These are phyloP conservation scores for Drosophila bocqueti DNA, from an alignment of 1,140 invertebrate genomes.

Conservation along the genomic window DNA sequence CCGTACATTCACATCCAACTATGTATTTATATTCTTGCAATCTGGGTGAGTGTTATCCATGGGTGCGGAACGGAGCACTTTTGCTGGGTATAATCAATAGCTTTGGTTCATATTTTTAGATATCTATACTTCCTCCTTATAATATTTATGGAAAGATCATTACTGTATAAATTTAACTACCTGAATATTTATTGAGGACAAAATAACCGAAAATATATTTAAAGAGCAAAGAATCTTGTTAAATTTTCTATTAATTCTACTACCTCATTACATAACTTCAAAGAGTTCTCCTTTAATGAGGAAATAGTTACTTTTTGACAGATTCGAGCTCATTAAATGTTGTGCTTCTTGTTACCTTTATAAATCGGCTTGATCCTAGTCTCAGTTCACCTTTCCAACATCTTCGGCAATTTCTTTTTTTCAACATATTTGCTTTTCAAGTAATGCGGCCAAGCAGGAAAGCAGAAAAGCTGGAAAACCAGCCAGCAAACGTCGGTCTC, in stretches of 20 bases:
- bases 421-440: slow-evolving; percentile 71
- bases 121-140: neutral
- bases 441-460: slow-evolving; percentile 45
- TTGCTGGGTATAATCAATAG: neutral
- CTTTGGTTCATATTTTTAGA: neutral
- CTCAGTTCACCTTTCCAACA: neutral
- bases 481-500: slow-evolving; percentile 16
- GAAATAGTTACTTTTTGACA: neutral
- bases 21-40: slow-evolving; percentile 18
- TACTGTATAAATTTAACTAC: too few relatives aligned
- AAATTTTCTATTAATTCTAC: neutral
- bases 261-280: neutral
- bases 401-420: slow-evolving; percentile 55
- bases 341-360: neutral
- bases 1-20: slow-evolving; percentile 11
- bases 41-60: slow-evolving; percentile 15
- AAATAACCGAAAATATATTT: neutral
- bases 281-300: neutral
- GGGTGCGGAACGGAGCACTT: neutral
- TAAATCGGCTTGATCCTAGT: neutral
- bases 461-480: slow-evolving; percentile 12
- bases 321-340: slow-evolving; percentile 3
- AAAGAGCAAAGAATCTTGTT: neutral
- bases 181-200: neutral
- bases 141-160: neutral